Evolutionary conservation across 2,113 vertebrate species (phyloP).

Genomic region (Grallaria varia): DNA sequence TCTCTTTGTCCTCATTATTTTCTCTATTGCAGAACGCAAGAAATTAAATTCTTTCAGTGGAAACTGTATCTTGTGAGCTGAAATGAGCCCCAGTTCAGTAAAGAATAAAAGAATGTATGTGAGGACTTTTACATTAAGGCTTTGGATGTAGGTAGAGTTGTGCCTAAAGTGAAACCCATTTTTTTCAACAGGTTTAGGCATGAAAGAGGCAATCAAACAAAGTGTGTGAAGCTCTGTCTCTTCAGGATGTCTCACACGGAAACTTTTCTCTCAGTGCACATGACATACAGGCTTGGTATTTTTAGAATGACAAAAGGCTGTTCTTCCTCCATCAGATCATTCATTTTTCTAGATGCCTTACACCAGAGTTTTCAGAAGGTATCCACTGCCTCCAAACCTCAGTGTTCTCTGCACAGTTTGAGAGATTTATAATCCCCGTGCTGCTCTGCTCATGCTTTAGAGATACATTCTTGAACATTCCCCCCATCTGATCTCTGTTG

Average conservation of each 20-base stretch:
- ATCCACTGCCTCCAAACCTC: not conserved
- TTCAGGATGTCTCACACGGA: not conserved
- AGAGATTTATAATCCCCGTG: not conserved
- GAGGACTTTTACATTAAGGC: not conserved
- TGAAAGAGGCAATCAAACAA: not conserved
- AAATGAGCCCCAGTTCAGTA: not conserved
- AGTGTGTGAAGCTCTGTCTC: not conserved
- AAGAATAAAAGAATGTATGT: not conserved
- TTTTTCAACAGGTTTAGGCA: not conserved
- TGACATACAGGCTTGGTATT: not conserved
- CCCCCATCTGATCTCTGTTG: not conserved
- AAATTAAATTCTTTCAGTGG: not conserved
- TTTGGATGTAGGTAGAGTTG: not conserved
- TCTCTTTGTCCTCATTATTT: not conserved
- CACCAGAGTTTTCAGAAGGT: not conserved
- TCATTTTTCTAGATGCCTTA: not conserved
- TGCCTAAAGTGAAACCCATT: not conserved
- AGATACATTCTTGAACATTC: not conserved
- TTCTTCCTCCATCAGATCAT: not conserved
- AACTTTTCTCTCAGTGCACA: not conserved
- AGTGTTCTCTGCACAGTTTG: not conserved
- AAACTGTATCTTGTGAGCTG: not conserved
- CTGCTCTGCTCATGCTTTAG: not conserved
- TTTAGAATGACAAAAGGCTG: constrained; percentile 18
- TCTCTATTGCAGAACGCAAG: not conserved